These are phyloP conservation scores for Eciton burchellii DNA, from an alignment of 1,140 invertebrate species.

Conservation along the genomic window DNA sequence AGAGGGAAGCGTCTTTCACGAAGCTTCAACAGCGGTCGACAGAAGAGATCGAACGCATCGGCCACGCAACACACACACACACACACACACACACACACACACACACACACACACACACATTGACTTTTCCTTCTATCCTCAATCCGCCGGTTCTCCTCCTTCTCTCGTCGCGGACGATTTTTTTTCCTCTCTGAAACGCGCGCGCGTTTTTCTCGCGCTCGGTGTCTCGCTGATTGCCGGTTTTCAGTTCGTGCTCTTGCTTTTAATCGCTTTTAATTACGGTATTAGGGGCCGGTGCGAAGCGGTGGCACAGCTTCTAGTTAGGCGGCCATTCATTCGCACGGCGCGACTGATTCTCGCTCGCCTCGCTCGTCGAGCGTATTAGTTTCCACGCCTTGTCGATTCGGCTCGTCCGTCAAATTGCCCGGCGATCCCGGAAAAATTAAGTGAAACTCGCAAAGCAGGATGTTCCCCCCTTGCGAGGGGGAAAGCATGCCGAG, in stretches of 20 bases:
- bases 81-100: too few relatives aligned
- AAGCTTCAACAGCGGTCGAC: conserved; percentile 40
- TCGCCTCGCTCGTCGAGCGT: conserved; percentile 43
- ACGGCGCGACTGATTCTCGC: conserved; percentile 48
- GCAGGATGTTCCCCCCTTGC: neutral
- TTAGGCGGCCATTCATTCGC: conserved; percentile 66
- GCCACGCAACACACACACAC: too few relatives aligned
- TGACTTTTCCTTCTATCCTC: conserved; percentile 44
- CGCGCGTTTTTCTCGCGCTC: conserved; percentile 41
- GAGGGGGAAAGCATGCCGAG: neutral
- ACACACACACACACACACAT: too few relatives aligned
- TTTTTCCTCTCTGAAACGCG: too few relatives aligned
- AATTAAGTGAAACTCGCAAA: conserved; percentile 19
- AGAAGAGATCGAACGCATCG: conserved; percentile 41
- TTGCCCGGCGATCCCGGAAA: conserved; percentile 16
- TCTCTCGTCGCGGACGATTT: neutral
- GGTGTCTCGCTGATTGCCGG: conserved; percentile 61
- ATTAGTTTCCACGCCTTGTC: conserved; percentile 52
- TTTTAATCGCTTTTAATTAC: conserved; percentile 70
- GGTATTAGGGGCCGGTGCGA: conserved; percentile 31
- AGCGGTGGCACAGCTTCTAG: conserved; percentile 42
- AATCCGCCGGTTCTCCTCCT: conserved; percentile 24
- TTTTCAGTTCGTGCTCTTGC: conserved; percentile 63
- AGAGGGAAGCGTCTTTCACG: conserved; percentile 36
- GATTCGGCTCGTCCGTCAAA: conserved; percentile 18